Evolutionary conservation across 2,888 invertebrate genomes (phyloP).

Genomic region (Anaspis maculata): DNA sequence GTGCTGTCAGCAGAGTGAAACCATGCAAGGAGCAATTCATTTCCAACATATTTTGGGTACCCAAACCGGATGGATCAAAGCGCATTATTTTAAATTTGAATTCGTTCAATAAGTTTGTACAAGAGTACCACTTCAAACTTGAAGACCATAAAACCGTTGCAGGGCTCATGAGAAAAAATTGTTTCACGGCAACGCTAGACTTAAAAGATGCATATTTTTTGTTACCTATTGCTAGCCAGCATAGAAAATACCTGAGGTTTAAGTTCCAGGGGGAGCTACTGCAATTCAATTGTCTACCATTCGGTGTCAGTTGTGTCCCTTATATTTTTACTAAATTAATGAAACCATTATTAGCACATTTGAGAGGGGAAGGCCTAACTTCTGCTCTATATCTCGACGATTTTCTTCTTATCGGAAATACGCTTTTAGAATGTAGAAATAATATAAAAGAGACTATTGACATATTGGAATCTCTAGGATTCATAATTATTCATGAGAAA

Average conservation of each 20-base stretch:
- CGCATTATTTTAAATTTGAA: background rate
- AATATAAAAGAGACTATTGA: background rate
- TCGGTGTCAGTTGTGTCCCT: background rate
- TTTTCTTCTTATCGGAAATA: slow-evolving; percentile 1
- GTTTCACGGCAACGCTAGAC: background rate
- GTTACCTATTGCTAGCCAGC: background rate
- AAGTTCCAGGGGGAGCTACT: background rate
- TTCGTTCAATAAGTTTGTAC: background rate
- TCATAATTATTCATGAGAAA: background rate
- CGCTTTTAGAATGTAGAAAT: background rate
- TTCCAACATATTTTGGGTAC: background rate
- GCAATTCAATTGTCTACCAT: background rate
- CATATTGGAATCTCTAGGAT: background rate
- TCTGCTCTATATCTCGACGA: background rate
- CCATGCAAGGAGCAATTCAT: background rate
- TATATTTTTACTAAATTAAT: background rate
- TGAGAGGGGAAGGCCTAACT: background rate
- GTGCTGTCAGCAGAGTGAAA: background rate
- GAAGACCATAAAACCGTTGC: background rate
- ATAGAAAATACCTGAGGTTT: slow-evolving; percentile 1
- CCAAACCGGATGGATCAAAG: background rate
- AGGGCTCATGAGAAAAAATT: background rate
- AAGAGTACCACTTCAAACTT: background rate
- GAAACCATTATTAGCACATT: background rate
- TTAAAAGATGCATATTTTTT: background rate